Evolutionary conservation across 92 coral and sea anemone species (phyloP).

Genomic region (Phenganax subtilis): DNA sequence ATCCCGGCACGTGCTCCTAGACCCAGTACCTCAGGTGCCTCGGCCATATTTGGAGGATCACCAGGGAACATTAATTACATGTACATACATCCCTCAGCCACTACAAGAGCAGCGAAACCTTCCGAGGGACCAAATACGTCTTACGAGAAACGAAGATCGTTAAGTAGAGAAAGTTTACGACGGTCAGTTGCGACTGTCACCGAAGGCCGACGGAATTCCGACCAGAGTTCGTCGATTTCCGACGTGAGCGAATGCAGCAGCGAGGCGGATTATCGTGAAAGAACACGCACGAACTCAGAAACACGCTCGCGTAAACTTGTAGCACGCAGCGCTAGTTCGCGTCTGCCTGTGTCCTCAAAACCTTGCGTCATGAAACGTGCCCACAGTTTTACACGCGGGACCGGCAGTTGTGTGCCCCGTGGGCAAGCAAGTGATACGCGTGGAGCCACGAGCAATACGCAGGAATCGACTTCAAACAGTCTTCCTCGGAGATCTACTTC

Average conservation of each 20-base stretch:
- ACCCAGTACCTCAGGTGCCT: constrained; percentile 27
- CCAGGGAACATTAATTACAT: constrained; percentile 23
- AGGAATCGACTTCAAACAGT: not conserved
- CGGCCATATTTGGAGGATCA: constrained; percentile 38
- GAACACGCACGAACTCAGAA: not conserved
- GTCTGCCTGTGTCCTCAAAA: constrained; percentile 13
- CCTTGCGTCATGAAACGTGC: constrained; percentile 41
- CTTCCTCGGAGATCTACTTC: not conserved
- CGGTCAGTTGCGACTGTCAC: constrained; percentile 27
- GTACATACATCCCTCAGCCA: constrained; percentile 36
- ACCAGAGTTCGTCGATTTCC: constrained; percentile 40
- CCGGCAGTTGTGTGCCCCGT: constrained; percentile 1
- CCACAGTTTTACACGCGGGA: constrained; percentile 37
- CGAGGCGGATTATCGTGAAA: constrained; percentile 23
- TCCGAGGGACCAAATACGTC: not conserved
- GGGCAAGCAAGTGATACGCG: constrained; percentile 21
- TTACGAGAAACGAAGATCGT: constrained; percentile 21
- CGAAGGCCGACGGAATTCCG: constrained; percentile 31
- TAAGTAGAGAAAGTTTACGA: constrained; percentile 40
- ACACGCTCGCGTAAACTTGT: constrained; percentile 23
- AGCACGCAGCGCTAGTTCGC: constrained; percentile 33
- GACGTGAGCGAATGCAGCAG: constrained; percentile 34
- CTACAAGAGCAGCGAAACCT: constrained; percentile 13
- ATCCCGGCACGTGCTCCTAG: constrained; percentile 22
- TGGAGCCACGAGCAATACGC: constrained; percentile 21